Evolutionary conservation across 2,888 invertebrate genomes (phyloP).

Genomic region (Perizoma affinitatum): DNA sequence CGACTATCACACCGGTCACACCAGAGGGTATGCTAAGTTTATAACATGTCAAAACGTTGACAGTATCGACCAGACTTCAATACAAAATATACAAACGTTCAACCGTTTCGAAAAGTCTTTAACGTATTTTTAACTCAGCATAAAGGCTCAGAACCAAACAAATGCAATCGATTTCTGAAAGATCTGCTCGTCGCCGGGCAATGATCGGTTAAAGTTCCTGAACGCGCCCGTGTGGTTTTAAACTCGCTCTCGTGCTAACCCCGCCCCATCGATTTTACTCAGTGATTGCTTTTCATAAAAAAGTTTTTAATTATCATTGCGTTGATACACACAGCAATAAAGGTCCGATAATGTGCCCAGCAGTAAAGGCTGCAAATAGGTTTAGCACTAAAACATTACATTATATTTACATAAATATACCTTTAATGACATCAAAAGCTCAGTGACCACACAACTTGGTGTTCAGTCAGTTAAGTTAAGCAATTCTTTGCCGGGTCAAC

Average conservation of each 20-base stretch:
- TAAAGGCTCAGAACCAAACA: no score
- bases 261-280: conserved; percentile 21
- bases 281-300: conserved; percentile 37
- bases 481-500: no score
- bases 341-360: conserved; percentile 32
- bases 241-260: conserved; percentile 15
- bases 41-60: no score
- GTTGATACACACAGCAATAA: conserved; percentile 22
- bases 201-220: background rate
- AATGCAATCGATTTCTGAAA: no score
- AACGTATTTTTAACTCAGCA: no score
- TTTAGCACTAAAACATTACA: conserved; percentile 31
- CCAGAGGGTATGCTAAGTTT: no score
- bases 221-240: conserved; percentile 4
- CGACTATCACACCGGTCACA: no score
- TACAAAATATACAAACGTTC: no score
- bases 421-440: conserved; percentile 33
- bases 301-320: conserved; percentile 43
- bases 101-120: no score
- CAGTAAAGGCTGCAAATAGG: conserved; percentile 38
- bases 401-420: conserved; percentile 29
- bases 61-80: no score
- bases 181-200: background rate
- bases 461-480: no score
- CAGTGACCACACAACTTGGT: conserved; percentile 38